Conservation (phyloP, 2,888 invertebrate genomes). For the Hedya salicella region DNA sequence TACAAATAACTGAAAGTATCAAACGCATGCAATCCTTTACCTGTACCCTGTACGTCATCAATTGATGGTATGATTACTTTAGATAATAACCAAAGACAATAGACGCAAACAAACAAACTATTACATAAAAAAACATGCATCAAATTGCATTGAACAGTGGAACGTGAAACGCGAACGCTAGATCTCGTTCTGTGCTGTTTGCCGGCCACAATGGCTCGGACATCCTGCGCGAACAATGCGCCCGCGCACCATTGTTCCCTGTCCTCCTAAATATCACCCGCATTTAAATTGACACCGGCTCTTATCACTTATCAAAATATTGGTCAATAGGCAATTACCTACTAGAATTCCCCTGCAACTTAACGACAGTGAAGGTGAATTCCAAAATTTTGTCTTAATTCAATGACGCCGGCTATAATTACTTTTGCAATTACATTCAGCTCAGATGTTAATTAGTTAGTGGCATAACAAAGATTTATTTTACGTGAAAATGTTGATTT, state of each 20-base stretch:
- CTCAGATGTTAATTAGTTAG: too few species aligned
- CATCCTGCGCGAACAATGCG: slow-evolving; percentile 82
- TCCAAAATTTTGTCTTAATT: too few species aligned
- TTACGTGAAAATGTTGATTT: too few species aligned
- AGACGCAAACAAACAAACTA: slow-evolving; percentile 26
- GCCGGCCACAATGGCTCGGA: slow-evolving; percentile 77
- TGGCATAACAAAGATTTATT: too few species aligned
- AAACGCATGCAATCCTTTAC: not conserved
- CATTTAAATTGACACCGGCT: slow-evolving; percentile 64
- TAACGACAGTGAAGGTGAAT: too few species aligned
- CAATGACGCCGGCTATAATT: too few species aligned
- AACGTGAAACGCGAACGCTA: slow-evolving; percentile 66
- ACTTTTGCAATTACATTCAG: too few species aligned
- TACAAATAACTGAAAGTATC: not conserved
- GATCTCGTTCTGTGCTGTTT: slow-evolving; percentile 83
- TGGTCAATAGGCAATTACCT: too few species aligned
- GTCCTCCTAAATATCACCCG: slow-evolving; percentile 73
- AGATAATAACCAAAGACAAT: slow-evolving; percentile 8
- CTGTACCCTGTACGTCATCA: not conserved
- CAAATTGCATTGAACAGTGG: slow-evolving; percentile 52
- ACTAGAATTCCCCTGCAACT: too few species aligned
- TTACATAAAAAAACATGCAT: slow-evolving; percentile 34
- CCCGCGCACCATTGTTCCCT: slow-evolving; percentile 76
- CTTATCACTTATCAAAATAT: slow-evolving; percentile 52
- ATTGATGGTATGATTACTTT: not conserved